Evolutionary conservation across 2,888 invertebrate genomes (phyloP), one percentile per base, ranked within the genome.

Genomic region (Platycnemis pennipes): DNA sequence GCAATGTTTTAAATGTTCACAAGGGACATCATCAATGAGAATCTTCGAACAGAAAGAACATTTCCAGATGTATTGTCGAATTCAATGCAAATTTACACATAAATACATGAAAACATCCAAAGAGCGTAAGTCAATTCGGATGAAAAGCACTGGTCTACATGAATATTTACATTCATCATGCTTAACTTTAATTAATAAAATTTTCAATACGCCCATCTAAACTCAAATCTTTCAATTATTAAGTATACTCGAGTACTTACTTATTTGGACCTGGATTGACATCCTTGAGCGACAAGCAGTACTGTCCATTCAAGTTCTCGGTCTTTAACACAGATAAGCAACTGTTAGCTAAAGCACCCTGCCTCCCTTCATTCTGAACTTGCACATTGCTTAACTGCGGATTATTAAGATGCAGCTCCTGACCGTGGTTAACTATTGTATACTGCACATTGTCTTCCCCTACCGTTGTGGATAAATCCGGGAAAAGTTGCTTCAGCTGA

Each of bases 401-500:
- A 56, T 89, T 89, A 89, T 89, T 89, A 42, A 89, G 22, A 5
- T 37, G 37, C 53, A 56, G 42, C 56, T 63, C 89, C 56, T 89
- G 89, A 89, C 56, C 56, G 42, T 89, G 89, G 89, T 56, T 56
- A 37, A 89, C 56, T 56, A 89, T 8, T 89, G 89, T 42, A 56
- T 89, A 89, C 42, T 56, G 89, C 89, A 89, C 56, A 42, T 53
- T 89, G 13, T 89, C 89, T 89, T 89, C 89, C 56, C 89, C 89
- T 56, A 56, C 31, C 53, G 53, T 88, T 89, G 53, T 42, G 42
- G 89, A 22, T 31, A 89, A 56, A 89, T 63, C 89, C 22, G 89
- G 89, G 56, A 89, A 63, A 56, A 89, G 89, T 42, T 89, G 89
- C 56, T 89, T 89, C 89, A 89, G 89, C 89, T 89, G 89, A 89